phyloP scores from a whole-genome alignment of 1,140 invertebrate genomes.

The Ceratina calcarata region DNA sequence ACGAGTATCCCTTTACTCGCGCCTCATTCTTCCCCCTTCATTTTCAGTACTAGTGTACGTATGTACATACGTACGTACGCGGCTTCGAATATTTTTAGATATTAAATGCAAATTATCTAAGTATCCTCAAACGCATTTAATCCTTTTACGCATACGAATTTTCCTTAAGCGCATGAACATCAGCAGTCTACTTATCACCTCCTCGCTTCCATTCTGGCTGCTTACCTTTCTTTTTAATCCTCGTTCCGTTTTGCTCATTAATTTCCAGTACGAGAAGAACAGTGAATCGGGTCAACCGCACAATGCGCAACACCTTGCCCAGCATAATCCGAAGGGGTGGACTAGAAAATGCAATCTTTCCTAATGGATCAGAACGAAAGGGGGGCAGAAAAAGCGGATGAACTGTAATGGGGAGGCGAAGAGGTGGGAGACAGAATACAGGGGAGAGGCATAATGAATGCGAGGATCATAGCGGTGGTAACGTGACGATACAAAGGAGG shows the following conservation, averaged over 20 bases:
- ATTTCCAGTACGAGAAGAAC: conserved; percentile 30
- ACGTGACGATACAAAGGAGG: conserved; percentile 64
- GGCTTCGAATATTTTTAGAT: no score
- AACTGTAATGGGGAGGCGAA: background rate
- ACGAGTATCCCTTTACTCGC: background rate
- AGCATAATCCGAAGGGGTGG: conserved; percentile 44
- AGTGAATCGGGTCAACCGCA: conserved; percentile 40
- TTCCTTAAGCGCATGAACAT: no score
- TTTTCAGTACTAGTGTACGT: background rate
- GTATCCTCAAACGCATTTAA: no score
- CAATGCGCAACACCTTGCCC: conserved; percentile 49
- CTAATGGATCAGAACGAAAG: conserved; percentile 57
- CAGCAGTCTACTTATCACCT: no score
- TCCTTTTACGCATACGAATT: no score
- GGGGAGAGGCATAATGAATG: conserved; percentile 61
- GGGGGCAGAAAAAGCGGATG: conserved; percentile 21
- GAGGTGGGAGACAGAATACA: conserved; percentile 18
- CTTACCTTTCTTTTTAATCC: background rate
- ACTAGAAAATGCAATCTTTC: conserved; percentile 67
- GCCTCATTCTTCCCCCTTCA: background rate
- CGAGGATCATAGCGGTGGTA: conserved; percentile 60
- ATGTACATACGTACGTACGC: no score
- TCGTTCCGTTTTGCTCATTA: conserved; percentile 15
- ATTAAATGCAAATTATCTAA: no score
- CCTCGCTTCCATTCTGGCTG: background rate